Percentiles rank a stretch among this genome's conserved stretches.
These are phyloP conservation scores for Jordanella pulchra DNA, from an alignment of 2,797 vertebrate species.

Conservation along the genomic window DNA sequence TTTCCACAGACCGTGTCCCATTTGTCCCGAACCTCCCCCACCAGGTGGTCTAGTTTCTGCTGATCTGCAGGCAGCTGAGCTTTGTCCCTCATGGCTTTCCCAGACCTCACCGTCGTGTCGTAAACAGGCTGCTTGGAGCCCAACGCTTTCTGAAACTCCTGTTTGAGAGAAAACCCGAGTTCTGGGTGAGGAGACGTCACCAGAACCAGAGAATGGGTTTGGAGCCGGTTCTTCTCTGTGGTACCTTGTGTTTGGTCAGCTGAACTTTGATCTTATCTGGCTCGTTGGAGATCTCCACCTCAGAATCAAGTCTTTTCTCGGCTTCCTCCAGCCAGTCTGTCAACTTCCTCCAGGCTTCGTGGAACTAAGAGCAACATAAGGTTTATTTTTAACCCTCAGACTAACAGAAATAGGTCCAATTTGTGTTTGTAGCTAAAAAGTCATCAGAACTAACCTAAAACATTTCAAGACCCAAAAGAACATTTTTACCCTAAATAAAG, in stretches of 20 bases:
- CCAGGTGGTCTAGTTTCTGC: conserved; percentile 91
- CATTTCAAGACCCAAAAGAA: background rate
- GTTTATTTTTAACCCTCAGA: background rate
- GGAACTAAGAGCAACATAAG: conserved; percentile 81
- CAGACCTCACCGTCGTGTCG: conserved; percentile 95
- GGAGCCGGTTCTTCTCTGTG: too few relatives aligned
- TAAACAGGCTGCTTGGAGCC: conserved; percentile 98
- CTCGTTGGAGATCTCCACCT: conserved; percentile 98
- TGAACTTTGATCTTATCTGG: conserved; percentile 98
- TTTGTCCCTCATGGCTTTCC: conserved; percentile 94
- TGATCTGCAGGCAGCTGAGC: conserved; percentile 88
- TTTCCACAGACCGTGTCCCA: conserved; percentile 99
- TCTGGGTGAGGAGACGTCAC: background rate
- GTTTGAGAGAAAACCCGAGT: background rate
- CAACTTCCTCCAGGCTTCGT: conserved; percentile 98
- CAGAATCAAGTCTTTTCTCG: conserved; percentile 92
- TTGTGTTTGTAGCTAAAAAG: background rate
- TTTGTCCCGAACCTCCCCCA: conserved; percentile 96
- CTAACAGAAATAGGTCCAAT: background rate
- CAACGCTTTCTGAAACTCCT: conserved; percentile 98
- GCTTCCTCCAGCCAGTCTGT: conserved; percentile 97
- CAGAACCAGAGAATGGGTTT: background rate
- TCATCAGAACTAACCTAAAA: background rate
- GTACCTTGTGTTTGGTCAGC: conserved; percentile 95
- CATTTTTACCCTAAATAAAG: too few relatives aligned